Base-by-base conservation (phyloP, 2,888 invertebrate species). In the Mamestra brassicae region DNA sequence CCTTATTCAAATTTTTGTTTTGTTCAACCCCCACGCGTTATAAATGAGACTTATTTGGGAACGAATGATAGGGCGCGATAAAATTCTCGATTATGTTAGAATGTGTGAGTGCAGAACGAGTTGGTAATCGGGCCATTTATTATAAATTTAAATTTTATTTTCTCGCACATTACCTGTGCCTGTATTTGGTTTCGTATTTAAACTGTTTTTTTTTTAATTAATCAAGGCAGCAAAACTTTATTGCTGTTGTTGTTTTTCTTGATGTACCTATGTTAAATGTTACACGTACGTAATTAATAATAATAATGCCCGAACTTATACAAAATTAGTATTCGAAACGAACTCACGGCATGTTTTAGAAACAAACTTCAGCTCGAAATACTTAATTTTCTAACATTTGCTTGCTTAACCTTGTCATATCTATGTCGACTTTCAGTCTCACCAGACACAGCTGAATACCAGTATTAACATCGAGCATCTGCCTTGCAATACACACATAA, bases 1-100 rank as follows among this genome's bases (percentile, higher is more conserved):
- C 96, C 96, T 96, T 96, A 96, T 96, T 96, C 96, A 96, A 96
- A 95, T 96, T 96, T 96, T 95, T 95, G 94, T 95, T 96, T 96
- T 96, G 95, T 95, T 95, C 94, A 93, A 92, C 95, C 94, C 94
- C 93, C 92, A 91, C 88, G 88, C 92, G 96, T 96, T 94, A 96
- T 96, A 95, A 96, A 96, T 96, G 96, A 96, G 96, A 85, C 96
- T 96, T 96, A 96, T 96, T 96, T 96, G 94, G 94, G 93, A 94
- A 92, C 92, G 93, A 93, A 95, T 94, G 95, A 96, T 96, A 95
- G 94, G 94, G 93, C 88, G 92, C 92, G 95, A 95, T 95, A 95
- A 95, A 93, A 93, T 93, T 90, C 91, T 91, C 93, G 93, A 94
- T 94, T 93, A 93, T 92, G 91, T 90, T 87, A 90, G 85, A 87